phyloP scores from a whole-genome alignment of 1,140 invertebrate genomes.

The Dreissena polymorpha region DNA sequence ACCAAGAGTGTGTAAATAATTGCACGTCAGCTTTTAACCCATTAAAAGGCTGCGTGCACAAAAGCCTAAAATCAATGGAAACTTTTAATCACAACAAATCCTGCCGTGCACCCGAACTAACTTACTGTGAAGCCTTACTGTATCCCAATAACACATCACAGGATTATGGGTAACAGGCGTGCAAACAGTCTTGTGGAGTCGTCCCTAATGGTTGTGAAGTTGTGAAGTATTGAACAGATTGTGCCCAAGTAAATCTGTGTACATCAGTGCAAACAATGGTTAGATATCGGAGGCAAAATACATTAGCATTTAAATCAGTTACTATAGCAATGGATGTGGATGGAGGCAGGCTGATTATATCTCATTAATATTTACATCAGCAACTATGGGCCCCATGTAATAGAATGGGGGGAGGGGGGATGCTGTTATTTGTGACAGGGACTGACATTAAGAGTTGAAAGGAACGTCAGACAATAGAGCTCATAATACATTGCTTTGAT shows the following conservation, averaged over 20 bases:
- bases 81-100: slow-evolving; percentile 49
- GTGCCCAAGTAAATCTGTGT: neutral
- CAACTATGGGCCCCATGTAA: slow-evolving; percentile 26
- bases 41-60: neutral
- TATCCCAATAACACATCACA: too few species aligned
- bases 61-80: slow-evolving; percentile 52
- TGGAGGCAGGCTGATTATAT: slow-evolving; percentile 40
- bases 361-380: slow-evolving; percentile 52
- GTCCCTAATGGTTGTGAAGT: too few species aligned
- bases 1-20: slow-evolving; percentile 20
- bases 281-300: slow-evolving; percentile 53
- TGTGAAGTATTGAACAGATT: slow-evolving; percentile 45
- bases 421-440: neutral
- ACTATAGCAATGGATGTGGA: slow-evolving; percentile 47
- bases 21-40: too few species aligned
- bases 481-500: too few species aligned
- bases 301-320: slow-evolving; percentile 56
- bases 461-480: too few species aligned
- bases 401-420: neutral
- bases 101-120: neutral
- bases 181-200: slow-evolving; percentile 18
- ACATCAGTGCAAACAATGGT: slow-evolving; percentile 50
- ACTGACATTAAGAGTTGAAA: too few species aligned
- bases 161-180: neutral
- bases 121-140: slow-evolving; percentile 14